Evolutionary conservation across 1,140 invertebrate genomes (phyloP).

Genomic region (Drosophila lacteicornis): DNA sequence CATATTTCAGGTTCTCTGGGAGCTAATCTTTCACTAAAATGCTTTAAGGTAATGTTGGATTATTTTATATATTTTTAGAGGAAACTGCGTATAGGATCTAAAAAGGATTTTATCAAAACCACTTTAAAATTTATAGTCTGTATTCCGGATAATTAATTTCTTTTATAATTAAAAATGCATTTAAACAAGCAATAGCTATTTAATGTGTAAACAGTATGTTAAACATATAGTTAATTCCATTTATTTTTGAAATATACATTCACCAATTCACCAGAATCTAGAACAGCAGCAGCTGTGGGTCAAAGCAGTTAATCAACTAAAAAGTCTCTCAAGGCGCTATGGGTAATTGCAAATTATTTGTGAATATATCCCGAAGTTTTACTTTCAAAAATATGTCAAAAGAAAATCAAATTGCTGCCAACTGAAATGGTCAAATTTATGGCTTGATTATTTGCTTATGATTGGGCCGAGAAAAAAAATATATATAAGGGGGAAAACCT

Average conservation of each 20-base stretch:
- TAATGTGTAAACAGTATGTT: too few relatives aligned
- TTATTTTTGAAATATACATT: background rate
- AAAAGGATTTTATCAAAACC: too few relatives aligned
- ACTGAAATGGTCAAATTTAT: slow-evolving; percentile 71
- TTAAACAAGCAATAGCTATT: too few relatives aligned
- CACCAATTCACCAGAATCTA: slow-evolving; percentile 21
- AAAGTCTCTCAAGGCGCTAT: slow-evolving; percentile 47
- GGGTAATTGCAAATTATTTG: slow-evolving; percentile 74
- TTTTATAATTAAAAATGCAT: too few relatives aligned
- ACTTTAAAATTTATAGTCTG: too few relatives aligned
- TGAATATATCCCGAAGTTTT: slow-evolving; percentile 61
- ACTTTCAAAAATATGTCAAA: slow-evolving; percentile 67
- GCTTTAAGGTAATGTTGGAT: background rate
- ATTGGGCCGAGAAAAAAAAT: slow-evolving; percentile 43
- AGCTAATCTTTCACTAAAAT: background rate
- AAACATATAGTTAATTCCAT: too few relatives aligned
- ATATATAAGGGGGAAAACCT: slow-evolving; percentile 25
- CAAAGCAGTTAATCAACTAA: slow-evolving; percentile 70
- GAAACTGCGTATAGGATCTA: too few relatives aligned
- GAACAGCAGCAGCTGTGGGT: slow-evolving; percentile 16
- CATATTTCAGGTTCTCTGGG: background rate
- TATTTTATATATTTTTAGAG: too few relatives aligned
- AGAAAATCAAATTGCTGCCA: slow-evolving; percentile 57
- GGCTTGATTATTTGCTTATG: slow-evolving; percentile 82
- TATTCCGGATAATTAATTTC: too few relatives aligned